phyloP scores from a whole-genome alignment of 2,113 vertebrate genomes.

The Amazona vittata region DNA sequence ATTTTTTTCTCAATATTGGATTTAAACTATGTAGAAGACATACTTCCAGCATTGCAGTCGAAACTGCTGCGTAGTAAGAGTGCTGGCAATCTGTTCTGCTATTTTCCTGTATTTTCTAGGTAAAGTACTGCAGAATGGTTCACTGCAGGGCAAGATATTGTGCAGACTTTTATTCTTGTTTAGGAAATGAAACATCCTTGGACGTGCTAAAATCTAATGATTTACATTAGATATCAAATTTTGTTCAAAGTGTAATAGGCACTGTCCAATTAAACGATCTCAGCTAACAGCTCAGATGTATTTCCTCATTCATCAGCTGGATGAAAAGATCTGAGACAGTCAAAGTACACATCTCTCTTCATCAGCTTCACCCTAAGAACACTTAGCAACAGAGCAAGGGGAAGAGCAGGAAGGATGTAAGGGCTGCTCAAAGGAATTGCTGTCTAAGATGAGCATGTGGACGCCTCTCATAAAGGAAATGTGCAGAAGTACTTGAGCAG shows the following conservation, averaged over 20 bases:
- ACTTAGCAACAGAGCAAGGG: not conserved
- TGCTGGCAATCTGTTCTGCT: not conserved
- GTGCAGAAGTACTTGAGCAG: not conserved
- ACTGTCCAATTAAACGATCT: not conserved
- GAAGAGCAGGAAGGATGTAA: not conserved
- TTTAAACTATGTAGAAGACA: not conserved
- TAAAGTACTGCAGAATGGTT: not conserved
- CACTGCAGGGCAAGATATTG: not conserved
- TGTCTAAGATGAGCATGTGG: not conserved
- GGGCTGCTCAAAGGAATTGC: not conserved
- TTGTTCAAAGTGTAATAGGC: not conserved
- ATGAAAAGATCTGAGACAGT: not conserved
- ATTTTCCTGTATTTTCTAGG: not conserved
- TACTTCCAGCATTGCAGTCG: not conserved
- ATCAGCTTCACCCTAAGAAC: not conserved
- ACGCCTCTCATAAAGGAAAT: not conserved
- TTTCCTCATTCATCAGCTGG: not conserved
- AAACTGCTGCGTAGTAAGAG: not conserved
- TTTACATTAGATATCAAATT: not conserved
- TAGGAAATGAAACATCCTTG: not conserved
- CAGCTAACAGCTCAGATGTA: not conserved
- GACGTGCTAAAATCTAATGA: not conserved
- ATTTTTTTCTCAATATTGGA: not conserved
- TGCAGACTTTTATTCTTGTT: not conserved
- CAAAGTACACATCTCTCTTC: rapidly evolving